phyloP scores from a whole-genome alignment of 2,888 invertebrate species.

The Cryptus viduatorius region DNA sequence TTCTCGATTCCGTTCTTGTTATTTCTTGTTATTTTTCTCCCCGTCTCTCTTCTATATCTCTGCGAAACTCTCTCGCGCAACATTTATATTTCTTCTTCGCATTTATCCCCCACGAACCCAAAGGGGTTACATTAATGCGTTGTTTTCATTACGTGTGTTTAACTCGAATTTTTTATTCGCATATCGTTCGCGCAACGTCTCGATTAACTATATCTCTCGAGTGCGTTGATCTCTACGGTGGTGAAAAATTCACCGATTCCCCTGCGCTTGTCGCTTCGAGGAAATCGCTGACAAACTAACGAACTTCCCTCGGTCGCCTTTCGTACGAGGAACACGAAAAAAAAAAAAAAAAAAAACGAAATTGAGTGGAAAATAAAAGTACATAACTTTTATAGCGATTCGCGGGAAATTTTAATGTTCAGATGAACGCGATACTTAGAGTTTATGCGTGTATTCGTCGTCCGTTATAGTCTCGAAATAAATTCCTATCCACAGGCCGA shows the following conservation, averaged over 20 bases:
- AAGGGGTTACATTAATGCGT: constrained; percentile 43
- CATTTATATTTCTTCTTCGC: constrained; percentile 47
- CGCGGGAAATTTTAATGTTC: constrained; percentile 61
- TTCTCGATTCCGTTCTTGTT: background rate
- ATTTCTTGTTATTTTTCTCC: background rate
- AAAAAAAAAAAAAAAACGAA: background rate
- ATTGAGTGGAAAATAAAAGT: constrained; percentile 6
- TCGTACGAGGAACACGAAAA: background rate
- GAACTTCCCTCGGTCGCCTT: background rate
- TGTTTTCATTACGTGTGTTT: constrained; percentile 45
- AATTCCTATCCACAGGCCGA: background rate
- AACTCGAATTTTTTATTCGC: constrained; percentile 38
- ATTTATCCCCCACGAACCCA: constrained; percentile 16
- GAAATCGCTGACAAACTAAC: constrained; percentile 61
- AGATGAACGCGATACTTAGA: constrained; percentile 31
- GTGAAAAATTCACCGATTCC: constrained; percentile 24
- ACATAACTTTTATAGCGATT: constrained; percentile 49
- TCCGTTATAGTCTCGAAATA: constrained; percentile 23
- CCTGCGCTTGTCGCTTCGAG: constrained; percentile 28
- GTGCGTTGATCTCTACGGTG: constrained; percentile 7
- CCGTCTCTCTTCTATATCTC: background rate
- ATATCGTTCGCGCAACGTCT: constrained; percentile 27
- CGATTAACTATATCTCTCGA: constrained; percentile 41
- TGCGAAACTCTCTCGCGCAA: constrained; percentile 34
- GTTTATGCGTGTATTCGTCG: constrained; percentile 30